These are phyloP conservation scores for Eristalis intricaria DNA, from an alignment of 2,888 invertebrate species.

Conservation along the genomic window DNA sequence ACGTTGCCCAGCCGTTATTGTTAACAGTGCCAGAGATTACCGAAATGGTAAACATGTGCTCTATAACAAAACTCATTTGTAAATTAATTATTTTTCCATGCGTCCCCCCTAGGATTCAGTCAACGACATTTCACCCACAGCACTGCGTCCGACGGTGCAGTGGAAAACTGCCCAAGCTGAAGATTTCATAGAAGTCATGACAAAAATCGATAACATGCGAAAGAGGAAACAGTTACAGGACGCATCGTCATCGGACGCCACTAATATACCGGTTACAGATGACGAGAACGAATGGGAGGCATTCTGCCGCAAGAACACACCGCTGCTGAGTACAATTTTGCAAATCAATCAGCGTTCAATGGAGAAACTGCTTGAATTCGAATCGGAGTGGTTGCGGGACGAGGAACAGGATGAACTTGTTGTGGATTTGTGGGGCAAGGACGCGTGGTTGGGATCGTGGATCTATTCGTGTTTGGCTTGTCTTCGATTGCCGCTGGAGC, in stretches of 20 bases:
- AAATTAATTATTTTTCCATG: not conserved
- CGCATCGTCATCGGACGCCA: slow-evolving; percentile 73
- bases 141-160: slow-evolving; percentile 78
- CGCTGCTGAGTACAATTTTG: slow-evolving; percentile 77
- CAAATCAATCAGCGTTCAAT: slow-evolving; percentile 78
- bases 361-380: slow-evolving; percentile 78
- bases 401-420: slow-evolving; percentile 19
- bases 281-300: slow-evolving; percentile 76
- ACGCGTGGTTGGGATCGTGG: slow-evolving; percentile 80
- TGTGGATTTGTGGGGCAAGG: slow-evolving; percentile 74
- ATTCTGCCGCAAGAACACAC: slow-evolving; percentile 77
- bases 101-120: slow-evolving; percentile 58
- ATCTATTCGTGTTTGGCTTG: slow-evolving; percentile 79
- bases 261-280: slow-evolving; percentile 74
- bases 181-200: slow-evolving; percentile 76
- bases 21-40: slow-evolving; percentile 68
- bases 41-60: slow-evolving; percentile 58
- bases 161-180: slow-evolving; percentile 78
- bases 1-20: slow-evolving; percentile 78
- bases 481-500: slow-evolving; percentile 79
- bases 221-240: slow-evolving; percentile 22
- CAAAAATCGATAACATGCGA: slow-evolving; percentile 62
- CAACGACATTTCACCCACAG: slow-evolving; percentile 72
- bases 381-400: slow-evolving; percentile 77
- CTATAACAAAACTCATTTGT: not conserved